Percentiles rank a stretch among this genome's conserved stretches.
Evolutionary conservation across 2,888 invertebrate species (phyloP).

Genomic region (Xestobium rufovillosum): DNA sequence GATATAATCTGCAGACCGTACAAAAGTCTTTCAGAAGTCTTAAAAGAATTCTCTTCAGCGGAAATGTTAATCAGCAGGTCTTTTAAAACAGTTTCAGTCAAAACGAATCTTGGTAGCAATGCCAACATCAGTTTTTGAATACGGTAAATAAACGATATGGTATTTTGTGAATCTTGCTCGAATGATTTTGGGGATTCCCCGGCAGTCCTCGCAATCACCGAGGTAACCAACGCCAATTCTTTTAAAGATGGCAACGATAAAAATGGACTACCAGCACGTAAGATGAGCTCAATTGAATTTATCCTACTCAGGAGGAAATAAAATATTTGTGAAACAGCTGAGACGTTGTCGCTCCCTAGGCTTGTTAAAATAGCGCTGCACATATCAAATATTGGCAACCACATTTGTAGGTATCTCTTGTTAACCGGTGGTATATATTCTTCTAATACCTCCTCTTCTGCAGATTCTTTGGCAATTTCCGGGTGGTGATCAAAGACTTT

Average conservation of each 20-base stretch:
- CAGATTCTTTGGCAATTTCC: slow-evolving; percentile 45
- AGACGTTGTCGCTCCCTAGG: slow-evolving; percentile 75
- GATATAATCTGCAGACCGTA: slow-evolving; percentile 57
- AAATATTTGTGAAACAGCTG: slow-evolving; percentile 72
- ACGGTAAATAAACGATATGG: slow-evolving; percentile 52
- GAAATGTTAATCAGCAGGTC: slow-evolving; percentile 37
- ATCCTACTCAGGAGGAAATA: slow-evolving; percentile 73
- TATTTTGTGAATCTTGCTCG: too few species aligned
- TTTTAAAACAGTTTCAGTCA: slow-evolving; percentile 40
- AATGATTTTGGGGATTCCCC: too few species aligned
- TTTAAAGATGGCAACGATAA: slow-evolving; percentile 59
- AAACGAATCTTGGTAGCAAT: slow-evolving; percentile 62
- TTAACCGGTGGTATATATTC: slow-evolving; percentile 56
- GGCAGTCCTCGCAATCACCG: slow-evolving; percentile 39
- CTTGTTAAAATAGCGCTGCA: slow-evolving; percentile 77
- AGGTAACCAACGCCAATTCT: slow-evolving; percentile 69
- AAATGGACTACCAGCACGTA: slow-evolving; percentile 61
- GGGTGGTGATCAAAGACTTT: slow-evolving; percentile 66
- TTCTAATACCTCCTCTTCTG: slow-evolving; percentile 29
- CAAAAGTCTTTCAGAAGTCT: slow-evolving; percentile 42
- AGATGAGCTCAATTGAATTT: slow-evolving; percentile 70
- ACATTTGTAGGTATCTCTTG: slow-evolving; percentile 71
- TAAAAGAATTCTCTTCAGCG: slow-evolving; percentile 29
- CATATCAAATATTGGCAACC: slow-evolving; percentile 72
- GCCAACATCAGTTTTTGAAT: slow-evolving; percentile 69